Evolutionary conservation across 2,113 vertebrate genomes (phyloP).

Genomic region (Tretioscincus oriximinensis): DNA sequence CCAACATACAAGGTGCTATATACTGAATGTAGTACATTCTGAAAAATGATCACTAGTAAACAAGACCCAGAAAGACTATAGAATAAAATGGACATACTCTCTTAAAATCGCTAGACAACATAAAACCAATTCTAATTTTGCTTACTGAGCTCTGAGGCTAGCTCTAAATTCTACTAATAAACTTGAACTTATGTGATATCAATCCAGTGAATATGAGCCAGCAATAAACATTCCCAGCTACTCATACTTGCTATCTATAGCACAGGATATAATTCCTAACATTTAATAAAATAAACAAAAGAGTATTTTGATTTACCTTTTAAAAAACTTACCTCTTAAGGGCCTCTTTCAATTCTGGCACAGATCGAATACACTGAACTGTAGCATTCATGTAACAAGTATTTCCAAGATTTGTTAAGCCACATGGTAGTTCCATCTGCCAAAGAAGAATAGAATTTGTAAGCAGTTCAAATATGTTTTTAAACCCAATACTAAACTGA

Average conservation of each 20-base stretch:
- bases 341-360: constrained; percentile 93
- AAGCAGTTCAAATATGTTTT: constrained; percentile 18
- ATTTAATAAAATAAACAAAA: constrained; percentile 14
- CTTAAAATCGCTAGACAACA: not conserved
- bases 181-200: not conserved
- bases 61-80: rapidly evolving
- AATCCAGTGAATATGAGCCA: too few species aligned
- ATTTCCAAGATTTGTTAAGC: constrained; percentile 96
- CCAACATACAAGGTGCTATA: constrained; percentile 4
- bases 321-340: constrained; percentile 83
- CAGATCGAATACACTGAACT: constrained; percentile 97
- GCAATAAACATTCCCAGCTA: not conserved
- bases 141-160: not conserved
- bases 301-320: constrained; percentile 18
- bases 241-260: not conserved
- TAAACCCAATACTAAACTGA: not conserved
- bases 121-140: not conserved
- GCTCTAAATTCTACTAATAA: not conserved
- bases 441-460: constrained; percentile 39
- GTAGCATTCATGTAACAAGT: constrained; percentile 99
- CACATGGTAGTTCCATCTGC: constrained; percentile 97
- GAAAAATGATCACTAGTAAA: constrained; percentile 26
- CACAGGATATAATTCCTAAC: not conserved
- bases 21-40: not conserved
- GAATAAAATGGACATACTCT: not conserved